phyloP scores from a whole-genome alignment of 2,797 vertebrate species.

The Fundulus diaphanus region DNA sequence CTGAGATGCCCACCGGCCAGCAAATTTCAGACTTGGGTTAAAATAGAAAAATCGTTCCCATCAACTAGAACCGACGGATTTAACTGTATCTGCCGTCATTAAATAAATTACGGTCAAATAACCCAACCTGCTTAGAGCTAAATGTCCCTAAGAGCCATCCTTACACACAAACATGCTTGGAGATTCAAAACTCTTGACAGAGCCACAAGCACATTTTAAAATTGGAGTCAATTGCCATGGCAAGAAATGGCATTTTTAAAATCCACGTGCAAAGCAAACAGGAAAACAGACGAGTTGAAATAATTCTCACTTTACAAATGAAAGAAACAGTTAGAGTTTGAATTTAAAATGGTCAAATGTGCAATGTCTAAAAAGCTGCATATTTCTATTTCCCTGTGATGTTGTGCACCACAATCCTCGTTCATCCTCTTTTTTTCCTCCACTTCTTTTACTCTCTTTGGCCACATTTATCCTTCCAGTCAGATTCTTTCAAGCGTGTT shows the following conservation, averaged over 20 bases:
- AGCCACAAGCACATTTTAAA: slow-evolving; percentile 47
- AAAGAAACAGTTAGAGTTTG: slow-evolving; percentile 36
- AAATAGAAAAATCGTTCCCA: slow-evolving; percentile 42
- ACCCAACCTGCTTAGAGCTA: slow-evolving; percentile 42
- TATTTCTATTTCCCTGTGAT: slow-evolving; percentile 25
- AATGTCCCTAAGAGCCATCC: slow-evolving; percentile 32
- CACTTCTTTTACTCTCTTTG: slow-evolving; percentile 21
- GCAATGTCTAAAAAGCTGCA: slow-evolving; percentile 1
- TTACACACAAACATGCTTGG: slow-evolving; percentile 7
- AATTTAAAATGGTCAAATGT: slow-evolving; percentile 4
- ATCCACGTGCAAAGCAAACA: slow-evolving; percentile 46
- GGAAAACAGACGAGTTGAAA: slow-evolving; percentile 46
- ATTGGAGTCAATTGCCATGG: slow-evolving; percentile 57
- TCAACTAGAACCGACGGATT: slow-evolving; percentile 35
- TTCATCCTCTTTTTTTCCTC: slow-evolving; percentile 33
- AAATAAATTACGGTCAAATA: slow-evolving; percentile 49
- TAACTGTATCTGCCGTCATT: slow-evolving; percentile 32
- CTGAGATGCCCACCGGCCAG: slow-evolving; percentile 3
- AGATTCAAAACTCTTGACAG: slow-evolving; percentile 40
- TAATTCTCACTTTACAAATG: slow-evolving; percentile 34
- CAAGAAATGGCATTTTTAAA: no score
- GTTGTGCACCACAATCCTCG: slow-evolving; percentile 12
- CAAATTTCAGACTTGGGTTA: slow-evolving; percentile 26
- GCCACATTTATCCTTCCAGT: slow-evolving; percentile 39
- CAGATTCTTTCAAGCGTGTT: slow-evolving; percentile 41